These are phyloP conservation scores for Exocentrus adspersus DNA, from an alignment of 2,888 invertebrate species.

Conservation along the genomic window DNA sequence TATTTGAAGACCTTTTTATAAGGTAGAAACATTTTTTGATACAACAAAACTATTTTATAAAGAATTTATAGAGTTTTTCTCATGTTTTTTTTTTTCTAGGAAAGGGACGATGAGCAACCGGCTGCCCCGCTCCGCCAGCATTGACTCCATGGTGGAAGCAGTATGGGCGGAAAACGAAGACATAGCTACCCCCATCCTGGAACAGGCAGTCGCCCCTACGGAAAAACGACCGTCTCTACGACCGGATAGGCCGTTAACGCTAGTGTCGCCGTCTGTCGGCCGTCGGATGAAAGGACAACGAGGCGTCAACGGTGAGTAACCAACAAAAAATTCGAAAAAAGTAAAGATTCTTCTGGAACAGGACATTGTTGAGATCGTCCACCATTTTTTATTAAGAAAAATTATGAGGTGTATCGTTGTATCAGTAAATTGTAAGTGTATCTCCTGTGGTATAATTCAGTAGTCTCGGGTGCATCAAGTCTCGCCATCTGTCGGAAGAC, in stretches of 20 bases:
- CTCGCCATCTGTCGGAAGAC: too few relatives aligned
- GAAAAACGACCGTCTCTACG: slow-evolving; percentile 62
- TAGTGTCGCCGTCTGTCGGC: slow-evolving; percentile 80
- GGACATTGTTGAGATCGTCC: too few relatives aligned
- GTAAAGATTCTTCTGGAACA: too few relatives aligned
- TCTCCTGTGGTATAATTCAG: too few relatives aligned
- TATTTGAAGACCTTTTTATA: too few relatives aligned
- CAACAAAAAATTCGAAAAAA: too few relatives aligned
- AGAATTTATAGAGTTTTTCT: neutral
- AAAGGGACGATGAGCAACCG: slow-evolving; percentile 65
- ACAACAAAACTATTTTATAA: neutral
- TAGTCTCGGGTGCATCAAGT: too few relatives aligned
- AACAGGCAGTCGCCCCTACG: slow-evolving; percentile 42
- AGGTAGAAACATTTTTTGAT: too few relatives aligned
- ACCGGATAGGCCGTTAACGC: slow-evolving; percentile 67
- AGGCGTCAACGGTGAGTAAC: slow-evolving; percentile 75
- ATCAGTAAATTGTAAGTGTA: too few relatives aligned
- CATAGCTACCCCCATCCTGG: slow-evolving; percentile 47
- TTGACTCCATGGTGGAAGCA: slow-evolving; percentile 81
- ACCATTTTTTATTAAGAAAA: too few relatives aligned
- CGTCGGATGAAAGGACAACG: slow-evolving; percentile 80
- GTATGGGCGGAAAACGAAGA: slow-evolving; percentile 68
- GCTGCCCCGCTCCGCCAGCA: slow-evolving; percentile 80
- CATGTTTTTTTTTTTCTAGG: slow-evolving; percentile 57
- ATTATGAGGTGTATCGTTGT: too few relatives aligned